Percentiles rank a stretch among this genome's conserved stretches.
phyloP scores from a whole-genome alignment of 1,140 invertebrate genomes.

The Zeugodacus cucurbitae region DNA sequence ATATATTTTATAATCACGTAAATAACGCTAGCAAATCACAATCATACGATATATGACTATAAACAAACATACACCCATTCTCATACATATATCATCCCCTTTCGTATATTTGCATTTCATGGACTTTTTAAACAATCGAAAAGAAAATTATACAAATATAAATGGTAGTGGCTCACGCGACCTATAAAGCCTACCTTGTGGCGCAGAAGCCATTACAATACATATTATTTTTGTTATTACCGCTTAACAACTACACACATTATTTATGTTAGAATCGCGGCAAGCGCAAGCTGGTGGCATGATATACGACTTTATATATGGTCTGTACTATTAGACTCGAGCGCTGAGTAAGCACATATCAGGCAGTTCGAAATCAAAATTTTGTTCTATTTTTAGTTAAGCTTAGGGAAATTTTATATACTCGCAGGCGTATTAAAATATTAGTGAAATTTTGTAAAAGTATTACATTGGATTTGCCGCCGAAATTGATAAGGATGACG shows the following conservation, averaged over 20 bases:
- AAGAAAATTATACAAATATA: background rate
- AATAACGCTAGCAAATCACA: background rate
- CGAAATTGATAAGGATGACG: background rate
- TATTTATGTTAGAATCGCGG: too few relatives aligned
- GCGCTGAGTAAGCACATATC: too few relatives aligned
- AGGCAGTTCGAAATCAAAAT: background rate
- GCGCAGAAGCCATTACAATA: background rate
- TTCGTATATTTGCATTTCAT: background rate
- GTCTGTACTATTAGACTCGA: too few relatives aligned
- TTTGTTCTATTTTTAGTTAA: background rate
- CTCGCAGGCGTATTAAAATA: background rate
- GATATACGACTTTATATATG: background rate
- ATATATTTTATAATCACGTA: background rate
- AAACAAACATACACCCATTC: background rate
- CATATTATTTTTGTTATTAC: background rate
- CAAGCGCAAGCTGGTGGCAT: background rate
- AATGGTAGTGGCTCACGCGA: background rate
- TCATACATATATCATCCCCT: background rate
- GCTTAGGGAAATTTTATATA: background rate
- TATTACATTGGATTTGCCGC: background rate
- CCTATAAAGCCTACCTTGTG: background rate
- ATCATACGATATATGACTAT: background rate
- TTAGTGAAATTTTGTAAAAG: background rate
- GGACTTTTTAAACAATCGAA: background rate
- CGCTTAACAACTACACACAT: background rate